phyloP scores from a whole-genome alignment of 2,113 vertebrate genomes.

The Hippotragus niger region DNA sequence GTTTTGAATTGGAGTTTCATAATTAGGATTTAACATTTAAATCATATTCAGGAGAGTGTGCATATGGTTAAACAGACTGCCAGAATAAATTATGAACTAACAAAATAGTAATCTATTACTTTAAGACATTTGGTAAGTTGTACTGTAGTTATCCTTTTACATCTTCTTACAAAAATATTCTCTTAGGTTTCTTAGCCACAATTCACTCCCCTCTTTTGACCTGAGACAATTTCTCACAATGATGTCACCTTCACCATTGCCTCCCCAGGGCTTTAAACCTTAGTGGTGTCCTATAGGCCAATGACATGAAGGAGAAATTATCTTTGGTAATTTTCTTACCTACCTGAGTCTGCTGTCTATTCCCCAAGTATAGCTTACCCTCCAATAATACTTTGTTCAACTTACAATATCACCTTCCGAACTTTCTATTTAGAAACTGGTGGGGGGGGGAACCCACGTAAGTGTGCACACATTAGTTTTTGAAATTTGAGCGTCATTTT shows the following conservation, averaged over 20 bases:
- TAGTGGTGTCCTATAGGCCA: not conserved
- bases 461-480: not conserved
- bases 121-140: constrained; percentile 37
- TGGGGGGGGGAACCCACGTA: not conserved
- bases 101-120: constrained; percentile 64
- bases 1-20: constrained; percentile 71
- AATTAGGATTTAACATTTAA: constrained; percentile 72
- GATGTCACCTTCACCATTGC: not conserved
- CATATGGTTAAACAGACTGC: constrained; percentile 73
- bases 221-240: not conserved
- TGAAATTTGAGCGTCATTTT: not conserved
- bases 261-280: not conserved
- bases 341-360: not conserved
- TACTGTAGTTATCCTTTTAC: not conserved
- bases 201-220: not conserved
- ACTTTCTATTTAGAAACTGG: not conserved
- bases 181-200: not conserved
- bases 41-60: constrained; percentile 52
- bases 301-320: not conserved
- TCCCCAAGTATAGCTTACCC: not conserved
- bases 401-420: not conserved
- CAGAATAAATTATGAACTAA: constrained; percentile 66
- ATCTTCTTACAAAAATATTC: constrained; percentile 19
- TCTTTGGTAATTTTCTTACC: not conserved
- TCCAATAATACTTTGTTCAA: not conserved